These are phyloP conservation scores for Enteromius mattozi DNA, from an alignment of 2,797 vertebrate species.

Conservation along the genomic window DNA sequence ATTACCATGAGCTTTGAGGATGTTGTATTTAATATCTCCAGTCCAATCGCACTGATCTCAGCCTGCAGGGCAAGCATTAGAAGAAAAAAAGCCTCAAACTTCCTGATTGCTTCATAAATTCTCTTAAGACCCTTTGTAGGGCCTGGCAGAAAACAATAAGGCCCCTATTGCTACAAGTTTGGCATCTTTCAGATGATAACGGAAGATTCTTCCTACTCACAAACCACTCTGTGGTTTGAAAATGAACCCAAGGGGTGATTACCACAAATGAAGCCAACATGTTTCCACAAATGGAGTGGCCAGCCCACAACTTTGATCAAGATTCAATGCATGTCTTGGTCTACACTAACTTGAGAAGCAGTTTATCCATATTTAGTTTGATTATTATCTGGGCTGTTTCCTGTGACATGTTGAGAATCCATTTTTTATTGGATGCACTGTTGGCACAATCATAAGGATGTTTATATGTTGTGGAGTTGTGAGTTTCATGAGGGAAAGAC, in stretches of 20 bases:
- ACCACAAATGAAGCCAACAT: slow-evolving; percentile 69
- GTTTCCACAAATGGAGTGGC: slow-evolving; percentile 60
- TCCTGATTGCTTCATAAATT: slow-evolving; percentile 68
- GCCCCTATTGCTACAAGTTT: slow-evolving; percentile 72
- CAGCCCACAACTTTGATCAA: slow-evolving; percentile 37
- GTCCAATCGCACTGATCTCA: slow-evolving; percentile 59
- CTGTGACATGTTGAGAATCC: background rate
- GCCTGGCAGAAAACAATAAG: slow-evolving; percentile 73
- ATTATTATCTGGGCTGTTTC: background rate
- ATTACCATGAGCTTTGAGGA: slow-evolving; percentile 62
- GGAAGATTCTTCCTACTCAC: slow-evolving; percentile 53
- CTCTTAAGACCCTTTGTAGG: slow-evolving; percentile 72
- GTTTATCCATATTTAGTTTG: background rate
- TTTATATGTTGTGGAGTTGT: background rate
- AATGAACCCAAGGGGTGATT: slow-evolving; percentile 74
- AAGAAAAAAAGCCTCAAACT: slow-evolving; percentile 64
- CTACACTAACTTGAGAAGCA: too few species aligned
- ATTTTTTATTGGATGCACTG: background rate
- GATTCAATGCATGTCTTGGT: too few species aligned
- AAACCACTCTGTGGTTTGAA: slow-evolving; percentile 68
- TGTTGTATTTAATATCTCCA: slow-evolving; percentile 62
- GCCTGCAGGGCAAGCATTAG: slow-evolving; percentile 60
- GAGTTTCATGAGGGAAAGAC: background rate
- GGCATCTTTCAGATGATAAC: slow-evolving; percentile 66
- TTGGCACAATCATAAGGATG: background rate